These are phyloP conservation scores for Meteorus cinctellus DNA, from an alignment of 2,888 invertebrate species.

Conservation along the genomic window DNA sequence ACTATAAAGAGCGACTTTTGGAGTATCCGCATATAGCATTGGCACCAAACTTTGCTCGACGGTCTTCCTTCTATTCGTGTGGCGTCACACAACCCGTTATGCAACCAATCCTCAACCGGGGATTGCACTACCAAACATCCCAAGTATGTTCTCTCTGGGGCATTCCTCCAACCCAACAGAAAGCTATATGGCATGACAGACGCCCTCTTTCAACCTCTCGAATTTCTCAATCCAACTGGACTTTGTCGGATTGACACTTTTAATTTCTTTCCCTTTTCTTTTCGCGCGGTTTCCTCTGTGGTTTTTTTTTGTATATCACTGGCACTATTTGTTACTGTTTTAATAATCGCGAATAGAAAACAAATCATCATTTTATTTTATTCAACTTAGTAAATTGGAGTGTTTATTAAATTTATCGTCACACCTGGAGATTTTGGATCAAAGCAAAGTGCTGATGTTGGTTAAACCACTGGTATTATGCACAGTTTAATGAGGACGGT, in stretches of 20 bases:
- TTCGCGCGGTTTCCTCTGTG: background rate
- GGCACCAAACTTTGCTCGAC: slow-evolving; percentile 59
- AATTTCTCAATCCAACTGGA: slow-evolving; percentile 37
- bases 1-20: slow-evolving; percentile 54
- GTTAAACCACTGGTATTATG: too few species aligned
- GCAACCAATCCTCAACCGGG: slow-evolving; percentile 67
- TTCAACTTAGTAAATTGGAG: background rate
- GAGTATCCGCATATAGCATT: slow-evolving; percentile 60
- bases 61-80: slow-evolving; percentile 64
- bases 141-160: slow-evolving; percentile 64
- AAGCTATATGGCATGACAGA: slow-evolving; percentile 49
- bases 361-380: background rate
- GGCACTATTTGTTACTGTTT: background rate
- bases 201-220: slow-evolving; percentile 53
- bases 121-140: slow-evolving; percentile 69
- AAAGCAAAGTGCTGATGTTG: slow-evolving; percentile 39
- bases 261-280: slow-evolving; percentile 15
- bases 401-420: slow-evolving; percentile 23
- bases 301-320: background rate
- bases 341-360: background rate
- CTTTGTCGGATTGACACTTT: slow-evolving; percentile 13
- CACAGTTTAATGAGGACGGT: slow-evolving; percentile 61
- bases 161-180: slow-evolving; percentile 63
- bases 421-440: slow-evolving; percentile 58
- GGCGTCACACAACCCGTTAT: slow-evolving; percentile 61